These are phyloP conservation scores for Melanargia galathea DNA, from an alignment of 2,888 invertebrate genomes.

Conservation along the genomic window DNA sequence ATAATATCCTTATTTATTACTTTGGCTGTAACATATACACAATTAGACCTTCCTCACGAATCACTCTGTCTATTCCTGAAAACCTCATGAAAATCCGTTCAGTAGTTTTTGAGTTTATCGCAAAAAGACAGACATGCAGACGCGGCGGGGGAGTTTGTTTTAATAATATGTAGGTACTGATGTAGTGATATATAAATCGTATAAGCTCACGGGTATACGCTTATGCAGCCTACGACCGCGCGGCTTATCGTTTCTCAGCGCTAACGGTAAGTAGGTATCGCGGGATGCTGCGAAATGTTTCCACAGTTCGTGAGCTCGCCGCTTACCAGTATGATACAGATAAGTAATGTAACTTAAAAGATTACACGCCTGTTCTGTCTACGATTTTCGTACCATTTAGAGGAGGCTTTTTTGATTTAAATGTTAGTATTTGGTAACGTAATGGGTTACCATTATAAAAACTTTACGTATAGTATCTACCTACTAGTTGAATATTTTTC, in stretches of 20 bases:
- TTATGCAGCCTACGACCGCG: slow-evolving; percentile 26
- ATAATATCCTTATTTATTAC: too few relatives aligned
- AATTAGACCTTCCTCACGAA: too few relatives aligned
- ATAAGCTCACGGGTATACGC: not conserved
- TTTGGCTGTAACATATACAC: too few relatives aligned
- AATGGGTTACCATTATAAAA: too few relatives aligned
- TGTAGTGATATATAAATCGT: not conserved
- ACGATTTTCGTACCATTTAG: not conserved
- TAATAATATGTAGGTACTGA: too few relatives aligned
- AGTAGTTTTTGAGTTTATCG: too few relatives aligned
- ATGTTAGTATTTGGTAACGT: not conserved
- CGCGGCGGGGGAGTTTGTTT: too few relatives aligned
- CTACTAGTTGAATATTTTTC: too few relatives aligned
- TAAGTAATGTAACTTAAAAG: slow-evolving; percentile 19
- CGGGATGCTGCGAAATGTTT: slow-evolving; percentile 40
- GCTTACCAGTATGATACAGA: slow-evolving; percentile 20
- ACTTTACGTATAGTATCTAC: too few relatives aligned
- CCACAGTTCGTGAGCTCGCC: slow-evolving; percentile 21
- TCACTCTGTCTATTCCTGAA: too few relatives aligned
- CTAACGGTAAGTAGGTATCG: slow-evolving; percentile 44
- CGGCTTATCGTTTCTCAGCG: slow-evolving; percentile 39
- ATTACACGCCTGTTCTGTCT: not conserved
- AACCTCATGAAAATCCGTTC: too few relatives aligned
- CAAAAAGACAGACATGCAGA: too few relatives aligned
- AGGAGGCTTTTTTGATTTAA: not conserved